Base-by-base conservation (phyloP, 2,888 invertebrate genomes). In the Omphaloscelis lunosa region DNA sequence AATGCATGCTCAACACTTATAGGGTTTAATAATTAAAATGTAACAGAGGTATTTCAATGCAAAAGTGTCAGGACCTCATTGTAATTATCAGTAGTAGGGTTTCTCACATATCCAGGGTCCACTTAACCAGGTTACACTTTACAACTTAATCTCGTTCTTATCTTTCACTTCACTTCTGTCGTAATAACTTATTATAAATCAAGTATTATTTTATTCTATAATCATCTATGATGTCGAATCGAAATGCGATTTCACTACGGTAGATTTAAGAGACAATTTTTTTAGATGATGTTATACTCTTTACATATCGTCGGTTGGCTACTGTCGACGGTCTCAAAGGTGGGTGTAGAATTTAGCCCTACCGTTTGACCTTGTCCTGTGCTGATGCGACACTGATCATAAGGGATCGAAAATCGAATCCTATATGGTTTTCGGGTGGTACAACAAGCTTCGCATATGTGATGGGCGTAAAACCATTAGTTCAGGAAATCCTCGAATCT, bases 181-280 rank as follows among this genome's bases (percentile, higher is more conserved):
- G 17, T 29, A 75, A 41, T 41, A 51, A 41, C 51, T 73, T 65
- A 51, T 34, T 53, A n/a, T 7, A 68, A 68, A 75, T 27, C n/a
- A 56, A 65, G 29, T 27, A 48, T 75, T 34, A 75, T 59, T 51
- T 41, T n/a, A 41, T 76, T 65, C 76, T 66, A 66, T 39, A 15
- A 76, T 66, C 58, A 76, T 58, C 65, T 76, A 65, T 29, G 34
- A 75, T 27, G 17, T 58, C 4, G 23, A 63, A 34, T 56, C 27
- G n/a, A 75, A 56, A 75, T 58, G 23, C 48, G 17, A 75, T 63
- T 65, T 76, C 39, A 63, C 76, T 65, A 75, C 63, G 12, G 1
- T 75, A 63, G 34, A 63, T 45, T 75, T 75, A 75, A n/a, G 51
- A 74, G 62, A 75, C 53, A 75, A 29, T 17, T 29, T 29, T 34